Evolutionary conservation across 2,113 vertebrate genomes (phyloP), one percentile per base, ranked within the genome.

Genomic region (Nothoprocta pentlandii): DNA sequence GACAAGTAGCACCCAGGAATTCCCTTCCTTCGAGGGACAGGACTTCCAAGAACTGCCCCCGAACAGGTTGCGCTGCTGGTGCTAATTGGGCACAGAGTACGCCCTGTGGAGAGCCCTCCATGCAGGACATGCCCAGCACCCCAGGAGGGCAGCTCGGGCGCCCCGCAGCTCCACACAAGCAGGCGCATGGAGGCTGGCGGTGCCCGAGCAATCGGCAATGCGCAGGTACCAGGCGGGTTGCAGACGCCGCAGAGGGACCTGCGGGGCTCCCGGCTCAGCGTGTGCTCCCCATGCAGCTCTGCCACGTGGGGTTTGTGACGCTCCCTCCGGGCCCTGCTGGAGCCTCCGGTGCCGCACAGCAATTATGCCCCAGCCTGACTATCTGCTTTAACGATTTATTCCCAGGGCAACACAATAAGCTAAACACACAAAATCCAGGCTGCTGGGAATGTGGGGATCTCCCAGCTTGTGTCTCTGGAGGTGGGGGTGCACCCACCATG

Each of bases 351-450:
- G 89, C 93, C 7, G 20, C 39, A 1, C 75, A 53, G 94, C 93
- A 91, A 94, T 94, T 94, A 92, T 80, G 79, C 90, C 87, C 93
- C 4, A 90, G 68, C 86, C 92, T 88, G 87, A 42, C 82, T 85
- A 87, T 74, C 85, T 83, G 94, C 93, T 75, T 90, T 22, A 95
- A 92, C 39, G 93, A 88, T 92, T 93, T 91, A 96, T 96, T 96
- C 96, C 96, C 93, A 95, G 95, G 93, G 94, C 85, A 80, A 84
- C 93, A 78, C 90, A 88, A 96, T 95, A 87, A 95, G 90, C 95
- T 96, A 95, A 97, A 96, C 94, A 94, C 93, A 97, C 94, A 95
- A 90, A 94, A 96, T 77, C 90, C 9, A 17, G 85, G 96, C 93
- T 92, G 85, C 73, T 94, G 96, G 91, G 96, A 94, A 80, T 42